These are phyloP conservation scores for Cecidostiba fungosa DNA, from an alignment of 2,888 invertebrate genomes.

Conservation along the genomic window DNA sequence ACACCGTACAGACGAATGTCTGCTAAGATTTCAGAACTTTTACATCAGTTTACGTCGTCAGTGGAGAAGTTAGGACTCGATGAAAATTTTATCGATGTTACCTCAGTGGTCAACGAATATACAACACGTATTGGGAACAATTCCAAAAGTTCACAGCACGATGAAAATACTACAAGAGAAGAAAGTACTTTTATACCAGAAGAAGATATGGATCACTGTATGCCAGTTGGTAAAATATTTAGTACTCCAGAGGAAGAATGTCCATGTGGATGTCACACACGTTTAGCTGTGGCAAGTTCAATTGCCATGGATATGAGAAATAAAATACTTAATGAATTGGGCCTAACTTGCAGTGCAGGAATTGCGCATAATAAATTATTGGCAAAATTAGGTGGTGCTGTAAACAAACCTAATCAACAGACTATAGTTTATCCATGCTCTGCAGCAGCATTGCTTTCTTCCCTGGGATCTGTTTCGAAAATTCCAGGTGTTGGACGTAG, in stretches of 20 bases:
- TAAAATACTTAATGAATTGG: conserved; percentile 85
- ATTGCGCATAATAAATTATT: conserved; percentile 92
- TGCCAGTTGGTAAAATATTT: conserved; percentile 83
- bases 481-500: conserved; percentile 90
- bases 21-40: conserved; percentile 86
- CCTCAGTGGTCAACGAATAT: conserved; percentile 83
- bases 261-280: conserved; percentile 87
- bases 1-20: conserved; percentile 90
- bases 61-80: conserved; percentile 93
- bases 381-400: conserved; percentile 88
- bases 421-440: conserved; percentile 88
- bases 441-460: conserved; percentile 85
- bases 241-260: conserved; percentile 83
- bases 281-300: conserved; percentile 86
- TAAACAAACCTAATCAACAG: conserved; percentile 91
- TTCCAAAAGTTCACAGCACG: conserved; percentile 56
- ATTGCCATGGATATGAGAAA: conserved; percentile 90
- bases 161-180: conserved; percentile 34
- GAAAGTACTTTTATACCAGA: conserved; percentile 24
- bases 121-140: conserved; percentile 55
- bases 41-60: conserved; percentile 87
- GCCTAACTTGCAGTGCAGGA: conserved; percentile 91
- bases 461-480: conserved; percentile 83
- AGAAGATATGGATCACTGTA: conserved; percentile 48
- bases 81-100: conserved; percentile 92